Evolutionary conservation across 2,888 invertebrate species (phyloP).

Genomic region (Mimachlamys varia): DNA sequence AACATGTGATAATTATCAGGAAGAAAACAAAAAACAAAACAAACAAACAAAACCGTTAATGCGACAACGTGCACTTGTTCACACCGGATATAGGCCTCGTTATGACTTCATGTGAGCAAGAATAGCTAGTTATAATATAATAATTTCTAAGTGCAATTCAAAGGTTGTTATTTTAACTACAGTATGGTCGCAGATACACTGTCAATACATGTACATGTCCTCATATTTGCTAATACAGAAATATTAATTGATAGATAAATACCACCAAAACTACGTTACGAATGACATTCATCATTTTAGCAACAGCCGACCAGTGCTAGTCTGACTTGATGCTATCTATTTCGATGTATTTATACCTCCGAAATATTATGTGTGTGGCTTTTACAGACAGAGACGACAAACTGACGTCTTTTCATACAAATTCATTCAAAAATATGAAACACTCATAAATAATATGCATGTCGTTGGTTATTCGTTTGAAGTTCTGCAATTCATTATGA

Average conservation of each 20-base stretch:
- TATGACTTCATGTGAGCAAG: not conserved
- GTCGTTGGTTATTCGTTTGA: not conserved
- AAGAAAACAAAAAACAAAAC: not conserved
- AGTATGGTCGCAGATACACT: not conserved
- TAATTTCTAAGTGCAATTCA: not conserved
- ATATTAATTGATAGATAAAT: not conserved
- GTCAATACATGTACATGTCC: not conserved
- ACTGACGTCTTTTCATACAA: not conserved
- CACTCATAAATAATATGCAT: conserved; percentile 31
- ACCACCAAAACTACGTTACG: not conserved
- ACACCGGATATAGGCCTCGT: not conserved
- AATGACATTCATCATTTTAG: not conserved
- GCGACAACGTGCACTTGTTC: not conserved
- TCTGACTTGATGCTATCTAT: not conserved
- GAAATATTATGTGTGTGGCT: not conserved
- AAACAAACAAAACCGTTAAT: not conserved
- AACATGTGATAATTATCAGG: not conserved
- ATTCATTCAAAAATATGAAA: not conserved
- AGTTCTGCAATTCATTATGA: not conserved
- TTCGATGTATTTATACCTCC: not conserved
- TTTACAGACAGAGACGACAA: not conserved
- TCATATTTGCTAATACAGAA: not conserved
- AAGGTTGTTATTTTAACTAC: not conserved
- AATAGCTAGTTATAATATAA: not conserved
- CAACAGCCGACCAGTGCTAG: not conserved